Conservation (phyloP, 1,140 invertebrate species). For the Drosophila arawakana region DNA sequence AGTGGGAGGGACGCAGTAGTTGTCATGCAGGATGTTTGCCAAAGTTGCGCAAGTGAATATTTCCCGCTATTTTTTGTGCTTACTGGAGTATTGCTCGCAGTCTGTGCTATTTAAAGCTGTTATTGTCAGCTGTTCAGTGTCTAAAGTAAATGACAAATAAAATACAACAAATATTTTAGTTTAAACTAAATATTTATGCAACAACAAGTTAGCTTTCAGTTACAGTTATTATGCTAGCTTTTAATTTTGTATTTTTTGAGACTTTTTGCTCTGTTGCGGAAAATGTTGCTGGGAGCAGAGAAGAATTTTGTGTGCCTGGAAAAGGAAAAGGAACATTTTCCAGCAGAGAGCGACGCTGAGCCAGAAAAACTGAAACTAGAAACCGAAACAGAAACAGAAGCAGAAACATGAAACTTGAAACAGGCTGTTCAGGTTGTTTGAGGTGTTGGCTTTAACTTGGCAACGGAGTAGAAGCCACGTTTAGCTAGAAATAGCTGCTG, state of each 20-base stretch:
- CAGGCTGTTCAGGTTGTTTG: constrained; percentile 32
- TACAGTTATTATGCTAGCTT: constrained; percentile 2
- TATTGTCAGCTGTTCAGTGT: constrained; percentile 37
- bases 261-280: constrained; percentile 13
- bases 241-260: constrained; percentile 1
- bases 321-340: constrained; percentile 36
- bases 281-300: constrained; percentile 14
- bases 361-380: constrained; percentile 40
- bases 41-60: constrained; percentile 54
- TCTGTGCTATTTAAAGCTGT: background rate
- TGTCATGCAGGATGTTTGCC: constrained; percentile 48
- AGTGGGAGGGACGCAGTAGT: constrained; percentile 10
- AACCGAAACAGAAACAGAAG: constrained; percentile 37
- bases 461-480: constrained; percentile 6
- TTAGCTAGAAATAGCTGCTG: constrained; percentile 17
- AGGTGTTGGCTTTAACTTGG: constrained; percentile 26
- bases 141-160: background rate
- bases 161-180: background rate
- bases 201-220: constrained; percentile 3
- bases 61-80: constrained; percentile 49
- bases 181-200: constrained; percentile 3
- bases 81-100: background rate
- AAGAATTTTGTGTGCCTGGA: constrained; percentile 39
- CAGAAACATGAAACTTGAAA: constrained; percentile 47
- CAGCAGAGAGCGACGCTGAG: constrained; percentile 37